phyloP scores from a whole-genome alignment of 2,113 vertebrate genomes.

The Meleagris gallopavo region DNA sequence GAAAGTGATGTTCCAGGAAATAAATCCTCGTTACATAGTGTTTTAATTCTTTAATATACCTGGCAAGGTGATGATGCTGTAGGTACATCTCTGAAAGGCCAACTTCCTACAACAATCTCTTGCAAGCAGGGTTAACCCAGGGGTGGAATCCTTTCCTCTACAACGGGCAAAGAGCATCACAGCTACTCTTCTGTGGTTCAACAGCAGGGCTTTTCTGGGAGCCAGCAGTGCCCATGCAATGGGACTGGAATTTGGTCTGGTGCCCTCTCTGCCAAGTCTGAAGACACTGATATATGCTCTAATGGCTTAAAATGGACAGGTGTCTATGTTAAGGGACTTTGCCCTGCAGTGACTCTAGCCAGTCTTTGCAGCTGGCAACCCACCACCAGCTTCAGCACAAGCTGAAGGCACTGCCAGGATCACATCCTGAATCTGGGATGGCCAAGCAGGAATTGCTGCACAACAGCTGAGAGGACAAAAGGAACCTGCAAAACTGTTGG shows the following conservation, averaged over 20 bases:
- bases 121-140: not conserved
- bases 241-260: not conserved
- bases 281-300: not conserved
- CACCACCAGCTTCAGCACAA: not conserved
- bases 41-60: not conserved
- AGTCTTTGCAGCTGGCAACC: not conserved
- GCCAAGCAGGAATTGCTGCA: not conserved
- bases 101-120: not conserved
- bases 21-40: fast-evolving
- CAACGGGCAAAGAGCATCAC: not conserved
- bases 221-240: not conserved
- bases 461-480: not conserved
- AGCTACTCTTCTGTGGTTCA: not conserved
- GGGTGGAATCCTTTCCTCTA: not conserved
- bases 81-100: not conserved
- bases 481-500: not conserved
- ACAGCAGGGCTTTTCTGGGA: not conserved
- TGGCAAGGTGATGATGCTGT: not conserved
- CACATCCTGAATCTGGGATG: not conserved
- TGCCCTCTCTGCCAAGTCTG: not conserved
- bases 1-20: not conserved
- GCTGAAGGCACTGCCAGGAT: not conserved
- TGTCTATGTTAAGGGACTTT: not conserved
- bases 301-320: not conserved
- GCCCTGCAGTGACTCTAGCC: not conserved